These are phyloP conservation scores for Rhorus exstirpatorius DNA, from an alignment of 2,888 invertebrate species.

Conservation along the genomic window DNA sequence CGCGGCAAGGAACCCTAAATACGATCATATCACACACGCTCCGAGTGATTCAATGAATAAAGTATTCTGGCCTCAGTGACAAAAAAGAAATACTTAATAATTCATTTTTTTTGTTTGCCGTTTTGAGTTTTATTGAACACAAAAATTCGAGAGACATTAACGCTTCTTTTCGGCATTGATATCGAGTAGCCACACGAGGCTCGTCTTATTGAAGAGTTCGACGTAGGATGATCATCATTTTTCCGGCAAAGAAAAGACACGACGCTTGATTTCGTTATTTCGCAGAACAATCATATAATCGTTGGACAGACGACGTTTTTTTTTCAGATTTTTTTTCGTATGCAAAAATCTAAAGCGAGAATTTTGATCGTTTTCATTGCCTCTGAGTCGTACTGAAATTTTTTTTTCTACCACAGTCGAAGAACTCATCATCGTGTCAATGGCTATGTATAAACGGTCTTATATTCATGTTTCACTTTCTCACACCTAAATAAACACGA, in stretches of 20 bases:
- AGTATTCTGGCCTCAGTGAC: not conserved
- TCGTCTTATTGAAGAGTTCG: slow-evolving; percentile 3
- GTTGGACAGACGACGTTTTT: not conserved
- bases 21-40: not conserved
- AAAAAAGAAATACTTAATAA: not conserved
- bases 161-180: not conserved
- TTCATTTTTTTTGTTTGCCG: not conserved
- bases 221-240: slow-evolving; percentile 19
- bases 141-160: not conserved
- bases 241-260: slow-evolving; percentile 18
- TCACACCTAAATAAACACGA: no score
- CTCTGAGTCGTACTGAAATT: not conserved
- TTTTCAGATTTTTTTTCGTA: not conserved
- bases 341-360: not conserved
- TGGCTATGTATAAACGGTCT: no score
- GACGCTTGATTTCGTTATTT: slow-evolving; percentile 19
- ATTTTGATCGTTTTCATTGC: not conserved
- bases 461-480: no score
- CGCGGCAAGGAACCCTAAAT: no score
- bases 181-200: not conserved
- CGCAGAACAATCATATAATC: not conserved
- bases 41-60: not conserved
- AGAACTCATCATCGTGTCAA: no score
- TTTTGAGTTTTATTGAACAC: not conserved
- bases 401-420: no score